Evolutionary conservation across 2,113 vertebrate genomes (phyloP).

Genomic region (Oophaga pumilio): DNA sequence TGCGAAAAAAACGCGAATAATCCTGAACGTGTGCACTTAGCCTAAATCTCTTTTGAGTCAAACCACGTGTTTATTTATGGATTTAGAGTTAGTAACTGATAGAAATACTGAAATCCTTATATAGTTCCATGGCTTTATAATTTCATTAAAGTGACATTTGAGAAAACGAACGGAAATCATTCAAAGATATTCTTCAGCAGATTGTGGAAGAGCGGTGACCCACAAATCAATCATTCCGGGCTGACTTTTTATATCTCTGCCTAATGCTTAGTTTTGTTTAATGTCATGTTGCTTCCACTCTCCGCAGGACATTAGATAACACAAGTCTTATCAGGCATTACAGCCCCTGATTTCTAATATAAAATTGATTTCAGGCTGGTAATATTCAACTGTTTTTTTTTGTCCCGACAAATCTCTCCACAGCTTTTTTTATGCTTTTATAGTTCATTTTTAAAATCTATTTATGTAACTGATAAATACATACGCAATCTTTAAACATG

Average conservation of each 20-base stretch:
- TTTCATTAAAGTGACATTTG: slow-evolving; percentile 12
- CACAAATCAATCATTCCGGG: slow-evolving; percentile 25
- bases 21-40: no score
- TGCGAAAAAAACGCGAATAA: no score
- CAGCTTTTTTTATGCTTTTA: background rate
- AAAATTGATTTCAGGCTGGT: slow-evolving; percentile 42
- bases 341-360: slow-evolving; percentile 6
- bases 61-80: background rate
- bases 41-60: background rate
- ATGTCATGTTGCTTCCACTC: slow-evolving; percentile 46
- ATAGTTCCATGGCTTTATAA: background rate
- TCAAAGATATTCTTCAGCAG: background rate
- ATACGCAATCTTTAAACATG: slow-evolving; percentile 35
- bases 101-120: background rate
- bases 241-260: background rate
- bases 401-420: background rate
- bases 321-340: slow-evolving; percentile 28
- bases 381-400: background rate
- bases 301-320: slow-evolving; percentile 39
- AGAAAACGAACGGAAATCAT: background rate
- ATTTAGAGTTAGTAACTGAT: background rate
- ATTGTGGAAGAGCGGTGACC: background rate
- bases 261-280: slow-evolving; percentile 9
- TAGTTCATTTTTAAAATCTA: slow-evolving; percentile 27
- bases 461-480: slow-evolving; percentile 36